Percentiles rank a stretch among this genome's conserved stretches.
Conservation (phyloP, 2,797 vertebrate genomes). For the Falco novaeseelandiae region DNA sequence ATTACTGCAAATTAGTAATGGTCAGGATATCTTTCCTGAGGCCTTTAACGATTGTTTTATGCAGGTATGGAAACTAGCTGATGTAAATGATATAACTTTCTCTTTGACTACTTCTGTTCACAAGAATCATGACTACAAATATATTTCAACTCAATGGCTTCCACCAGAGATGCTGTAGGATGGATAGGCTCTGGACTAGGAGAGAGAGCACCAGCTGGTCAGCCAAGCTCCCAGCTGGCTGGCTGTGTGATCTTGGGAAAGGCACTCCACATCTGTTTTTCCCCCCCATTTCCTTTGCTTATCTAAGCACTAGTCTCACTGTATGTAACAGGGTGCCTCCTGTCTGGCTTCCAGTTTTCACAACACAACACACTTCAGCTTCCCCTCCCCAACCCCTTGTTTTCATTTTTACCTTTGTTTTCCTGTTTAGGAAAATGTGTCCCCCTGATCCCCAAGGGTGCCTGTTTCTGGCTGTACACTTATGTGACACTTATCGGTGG, state of each 20-base stretch:
- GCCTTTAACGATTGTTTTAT: not conserved
- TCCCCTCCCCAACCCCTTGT: not conserved
- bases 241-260: conserved; percentile 16
- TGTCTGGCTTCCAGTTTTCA: not conserved
- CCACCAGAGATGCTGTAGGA: not conserved
- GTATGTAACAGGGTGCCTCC: not conserved
- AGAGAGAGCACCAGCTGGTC: not conserved
- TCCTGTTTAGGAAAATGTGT: not conserved
- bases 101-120: not conserved
- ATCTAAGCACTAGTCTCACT: not conserved
- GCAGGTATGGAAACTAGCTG: not conserved
- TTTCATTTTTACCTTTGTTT: not conserved
- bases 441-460: not conserved
- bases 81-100: not conserved
- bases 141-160: not conserved
- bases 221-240: not conserved
- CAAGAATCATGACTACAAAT: not conserved
- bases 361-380: not conserved
- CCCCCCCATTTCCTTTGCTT: conserved; percentile 35
- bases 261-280: conserved; percentile 21
- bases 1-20: not conserved
- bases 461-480: not conserved
- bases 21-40: not conserved
- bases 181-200: not conserved
- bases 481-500: not conserved